Base-by-base conservation (phyloP, 2,113 vertebrate species). In the Triplophysa dalaica region DNA sequence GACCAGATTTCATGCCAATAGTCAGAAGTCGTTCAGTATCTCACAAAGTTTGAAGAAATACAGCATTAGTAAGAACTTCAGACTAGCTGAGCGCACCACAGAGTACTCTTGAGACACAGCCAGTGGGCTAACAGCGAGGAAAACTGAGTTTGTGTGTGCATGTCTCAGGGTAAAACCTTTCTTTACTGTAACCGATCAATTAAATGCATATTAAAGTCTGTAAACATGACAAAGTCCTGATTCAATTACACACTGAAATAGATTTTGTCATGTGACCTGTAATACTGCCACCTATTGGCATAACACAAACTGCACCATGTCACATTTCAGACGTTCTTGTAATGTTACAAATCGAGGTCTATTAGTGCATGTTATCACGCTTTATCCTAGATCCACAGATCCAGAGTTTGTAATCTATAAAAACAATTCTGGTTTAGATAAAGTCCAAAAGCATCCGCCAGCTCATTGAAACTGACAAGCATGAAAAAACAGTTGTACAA, bases 231-330 rank as follows among this genome's bases (percentile, higher is more conserved):
- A 41, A 22, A 2, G 33, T n/a, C 21, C 2, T 58, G 16, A 29
- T 26, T 26, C 11, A 33, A 48, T 48, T 48, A 48, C 45, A 10
- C 45, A 11, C 45, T 50, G 45, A 50, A 13, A 50, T 50, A 41
- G 3, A 58, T 70, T 24, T 1, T 24, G 24, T 2, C 2, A 24
- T 24, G 33, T 38, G 33, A 38, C 21, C 45, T 38, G 14, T 22
- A 54, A 65, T 61, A 72, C 12, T 12, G 75, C 80, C 75, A 50
- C 75, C 80, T 77, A 61, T 9, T 33, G 54, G 70, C 21, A 16
- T 6, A 16, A 61, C 17, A 12, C 10, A 56, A 24, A 56, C 41
- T 63, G 45, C 60, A 75, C 24, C 3, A 26, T 54, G 16, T 77
- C 56, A 24, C 22, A 38, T 26, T 14, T 48, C 16, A 43, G 19